A percentile compares a stretch with the other conserved stretches of the same genome.
phyloP scores from a whole-genome alignment of 2,888 invertebrate species.

The Parnassius orleans region DNA sequence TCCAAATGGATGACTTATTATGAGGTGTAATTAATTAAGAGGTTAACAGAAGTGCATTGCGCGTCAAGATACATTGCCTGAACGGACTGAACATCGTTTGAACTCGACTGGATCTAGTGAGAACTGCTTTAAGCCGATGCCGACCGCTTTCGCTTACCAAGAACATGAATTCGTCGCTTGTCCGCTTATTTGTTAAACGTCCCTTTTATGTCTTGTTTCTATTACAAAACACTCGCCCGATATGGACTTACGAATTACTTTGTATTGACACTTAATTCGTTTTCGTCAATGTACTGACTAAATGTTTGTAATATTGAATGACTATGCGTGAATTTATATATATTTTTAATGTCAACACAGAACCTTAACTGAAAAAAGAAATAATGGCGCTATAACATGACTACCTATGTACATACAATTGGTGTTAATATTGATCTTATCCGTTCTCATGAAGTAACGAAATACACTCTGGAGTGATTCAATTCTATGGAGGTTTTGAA shows the following conservation, averaged over 20 bases:
- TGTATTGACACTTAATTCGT: background rate
- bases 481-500: too few species aligned
- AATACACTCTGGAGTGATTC: too few species aligned
- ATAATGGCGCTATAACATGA: background rate
- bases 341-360: too few species aligned
- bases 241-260: constrained; percentile 51
- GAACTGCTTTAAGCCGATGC: constrained; percentile 39
- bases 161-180: constrained; percentile 6
- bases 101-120: constrained; percentile 34
- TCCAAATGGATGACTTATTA: too few species aligned
- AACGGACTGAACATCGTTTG: constrained; percentile 31
- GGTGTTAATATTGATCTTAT: too few species aligned
- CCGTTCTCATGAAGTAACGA: too few species aligned
- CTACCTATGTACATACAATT: too few species aligned
- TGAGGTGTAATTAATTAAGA: background rate
- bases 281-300: background rate
- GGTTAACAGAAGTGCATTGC: constrained; percentile 55
- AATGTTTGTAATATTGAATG: background rate
- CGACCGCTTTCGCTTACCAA: constrained; percentile 23
- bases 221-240: constrained; percentile 36
- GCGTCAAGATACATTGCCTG: constrained; percentile 11
- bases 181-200: constrained; percentile 35
- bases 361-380: background rate
- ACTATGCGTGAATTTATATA: too few species aligned
- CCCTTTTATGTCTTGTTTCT: constrained; percentile 48